Percentiles rank a stretch among this genome's conserved stretches.
Conservation (phyloP, 2,797 vertebrate genomes). For the Parauchenoglanis ngamensis region DNA sequence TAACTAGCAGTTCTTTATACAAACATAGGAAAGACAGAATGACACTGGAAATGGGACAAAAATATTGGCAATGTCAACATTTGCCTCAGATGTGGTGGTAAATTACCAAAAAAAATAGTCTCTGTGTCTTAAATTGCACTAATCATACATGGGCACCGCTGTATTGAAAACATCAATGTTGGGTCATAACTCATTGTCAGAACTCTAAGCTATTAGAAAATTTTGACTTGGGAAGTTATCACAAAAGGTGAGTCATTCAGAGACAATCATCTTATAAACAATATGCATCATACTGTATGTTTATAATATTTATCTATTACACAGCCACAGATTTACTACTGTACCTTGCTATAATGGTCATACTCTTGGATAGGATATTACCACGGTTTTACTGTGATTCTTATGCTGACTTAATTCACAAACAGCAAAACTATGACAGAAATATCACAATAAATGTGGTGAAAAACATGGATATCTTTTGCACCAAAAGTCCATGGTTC, state of each 20-base stretch:
- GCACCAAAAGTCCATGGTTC: neutral
- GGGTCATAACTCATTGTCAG: neutral
- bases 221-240: neutral
- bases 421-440: neutral
- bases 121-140: neutral
- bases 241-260: neutral
- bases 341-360: neutral
- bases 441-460: neutral
- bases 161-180: too few relatives aligned
- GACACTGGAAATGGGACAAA: neutral
- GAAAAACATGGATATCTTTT: neutral
- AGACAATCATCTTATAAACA: neutral
- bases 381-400: neutral
- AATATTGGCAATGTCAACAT: neutral
- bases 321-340: neutral
- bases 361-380: neutral
- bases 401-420: neutral
- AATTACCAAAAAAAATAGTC: neutral
- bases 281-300: neutral
- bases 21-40: neutral
- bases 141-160: neutral
- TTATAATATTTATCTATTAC: neutral
- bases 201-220: neutral
- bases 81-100: constrained; percentile 7
- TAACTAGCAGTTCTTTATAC: constrained; percentile 15